Evolutionary conservation across 2,113 vertebrate genomes (phyloP).

Genomic region (human (Homo sapiens)): DNA sequence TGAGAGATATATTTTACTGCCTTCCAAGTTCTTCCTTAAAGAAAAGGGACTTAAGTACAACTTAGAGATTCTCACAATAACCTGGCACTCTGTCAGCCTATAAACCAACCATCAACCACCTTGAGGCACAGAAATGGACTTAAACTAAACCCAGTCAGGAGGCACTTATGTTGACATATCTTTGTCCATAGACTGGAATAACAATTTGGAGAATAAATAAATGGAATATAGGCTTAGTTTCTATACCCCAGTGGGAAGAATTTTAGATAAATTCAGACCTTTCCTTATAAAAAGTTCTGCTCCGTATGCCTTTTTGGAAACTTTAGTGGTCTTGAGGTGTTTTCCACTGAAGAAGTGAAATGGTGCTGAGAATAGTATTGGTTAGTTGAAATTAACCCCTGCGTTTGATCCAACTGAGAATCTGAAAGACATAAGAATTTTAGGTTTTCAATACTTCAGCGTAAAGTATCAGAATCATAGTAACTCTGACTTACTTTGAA

Average conservation of each 20-base stretch:
- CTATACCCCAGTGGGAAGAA: not conserved
- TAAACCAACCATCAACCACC: not conserved
- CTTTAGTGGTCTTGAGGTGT: fast-evolving
- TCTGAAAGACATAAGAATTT: not conserved
- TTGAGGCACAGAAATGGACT: not conserved
- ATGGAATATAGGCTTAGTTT: not conserved
- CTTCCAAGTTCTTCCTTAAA: not conserved
- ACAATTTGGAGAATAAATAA: not conserved
- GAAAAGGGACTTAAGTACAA: not conserved
- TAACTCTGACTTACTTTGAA: not conserved
- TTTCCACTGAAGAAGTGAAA: not conserved
- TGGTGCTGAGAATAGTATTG: not conserved
- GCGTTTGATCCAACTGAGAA: not conserved
- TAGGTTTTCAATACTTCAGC: not conserved
- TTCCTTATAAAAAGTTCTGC: not conserved
- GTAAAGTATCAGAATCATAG: not conserved
- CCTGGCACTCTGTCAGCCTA: not conserved
- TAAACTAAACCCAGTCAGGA: not conserved
- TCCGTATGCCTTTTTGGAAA: not conserved
- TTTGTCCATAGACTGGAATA: not conserved
- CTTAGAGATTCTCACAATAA: not conserved
- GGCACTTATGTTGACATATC: not conserved
- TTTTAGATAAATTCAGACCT: not conserved
- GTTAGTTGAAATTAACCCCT: not conserved
- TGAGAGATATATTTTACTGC: not conserved